These are phyloP conservation scores for Andrena minutula DNA, from an alignment of 2,888 invertebrate genomes.

Conservation along the genomic window DNA sequence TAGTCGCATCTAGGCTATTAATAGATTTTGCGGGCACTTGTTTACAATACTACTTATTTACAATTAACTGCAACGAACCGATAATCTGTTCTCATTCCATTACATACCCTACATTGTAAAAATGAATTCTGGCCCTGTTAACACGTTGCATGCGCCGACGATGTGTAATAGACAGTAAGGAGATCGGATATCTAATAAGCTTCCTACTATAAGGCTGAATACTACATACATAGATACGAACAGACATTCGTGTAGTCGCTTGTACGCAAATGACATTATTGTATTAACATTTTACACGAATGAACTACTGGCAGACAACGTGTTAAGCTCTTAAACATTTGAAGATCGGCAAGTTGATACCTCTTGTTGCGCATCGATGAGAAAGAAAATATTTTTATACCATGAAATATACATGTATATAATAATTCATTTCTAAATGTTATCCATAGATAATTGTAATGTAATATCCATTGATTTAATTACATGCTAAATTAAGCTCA, in stretches of 20 bases:
- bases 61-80: constrained; percentile 3
- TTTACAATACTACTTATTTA: not conserved
- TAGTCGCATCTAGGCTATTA: constrained; percentile 19
- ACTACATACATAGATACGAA: too few species aligned
- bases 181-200: not conserved
- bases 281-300: not conserved
- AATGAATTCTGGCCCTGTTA: constrained; percentile 26
- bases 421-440: constrained; percentile 49
- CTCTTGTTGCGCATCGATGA: constrained; percentile 44
- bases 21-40: constrained; percentile 4
- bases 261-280: not conserved
- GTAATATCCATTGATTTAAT: constrained; percentile 50
- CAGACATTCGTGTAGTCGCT: constrained; percentile 1
- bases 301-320: constrained; percentile 18
- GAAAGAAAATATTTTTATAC: constrained; percentile 62
- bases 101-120: not conserved
- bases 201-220: constrained; percentile 14
- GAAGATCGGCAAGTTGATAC: constrained; percentile 47
- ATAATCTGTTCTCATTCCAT: constrained; percentile 19
- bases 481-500: constrained; percentile 42
- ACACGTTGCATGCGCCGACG: constrained; percentile 8
- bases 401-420: constrained; percentile 55
- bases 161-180: not conserved
- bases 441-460: constrained; percentile 47
- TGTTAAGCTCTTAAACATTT: constrained; percentile 44